phyloP scores from a whole-genome alignment of 2,113 vertebrate species.

The Ranitomeya variabilis region DNA sequence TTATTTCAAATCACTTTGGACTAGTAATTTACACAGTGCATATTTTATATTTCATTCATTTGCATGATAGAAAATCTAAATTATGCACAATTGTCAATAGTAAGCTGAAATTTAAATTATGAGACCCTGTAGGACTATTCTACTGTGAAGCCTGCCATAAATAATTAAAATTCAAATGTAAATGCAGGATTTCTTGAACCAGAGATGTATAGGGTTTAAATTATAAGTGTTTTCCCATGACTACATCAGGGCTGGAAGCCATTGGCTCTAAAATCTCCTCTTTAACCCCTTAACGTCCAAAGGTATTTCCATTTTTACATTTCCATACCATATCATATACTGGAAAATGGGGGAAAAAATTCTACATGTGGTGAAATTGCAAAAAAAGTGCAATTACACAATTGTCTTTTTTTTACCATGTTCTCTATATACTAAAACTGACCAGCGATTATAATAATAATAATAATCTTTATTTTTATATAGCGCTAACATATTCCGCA shows the following conservation, averaged over 20 bases:
- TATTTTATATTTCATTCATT: not conserved
- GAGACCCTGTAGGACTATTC: not conserved
- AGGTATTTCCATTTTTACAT: too few relatives aligned
- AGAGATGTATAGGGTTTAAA: not conserved
- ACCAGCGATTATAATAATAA: too few relatives aligned
- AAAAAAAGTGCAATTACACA: too few relatives aligned
- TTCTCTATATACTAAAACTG: too few relatives aligned
- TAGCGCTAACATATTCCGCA: too few relatives aligned
- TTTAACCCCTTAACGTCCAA: too few relatives aligned
- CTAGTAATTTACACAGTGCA: not conserved
- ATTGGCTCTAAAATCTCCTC: not conserved
- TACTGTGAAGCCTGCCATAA: not conserved
- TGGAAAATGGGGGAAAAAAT: too few relatives aligned
- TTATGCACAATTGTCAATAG: not conserved
- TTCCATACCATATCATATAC: too few relatives aligned
- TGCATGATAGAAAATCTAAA: not conserved
- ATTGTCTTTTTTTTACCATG: too few relatives aligned
- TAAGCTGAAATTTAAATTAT: not conserved
- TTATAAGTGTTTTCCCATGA: not conserved
- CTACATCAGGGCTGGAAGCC: not conserved
- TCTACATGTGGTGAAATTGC: too few relatives aligned
- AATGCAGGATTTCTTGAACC: not conserved
- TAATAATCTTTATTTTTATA: too few relatives aligned
- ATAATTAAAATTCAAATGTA: not conserved
- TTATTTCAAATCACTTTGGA: not conserved